These are phyloP conservation scores for Cyprinodon brontotheroides DNA, from an alignment of 2,113 vertebrate species.

Conservation along the genomic window DNA sequence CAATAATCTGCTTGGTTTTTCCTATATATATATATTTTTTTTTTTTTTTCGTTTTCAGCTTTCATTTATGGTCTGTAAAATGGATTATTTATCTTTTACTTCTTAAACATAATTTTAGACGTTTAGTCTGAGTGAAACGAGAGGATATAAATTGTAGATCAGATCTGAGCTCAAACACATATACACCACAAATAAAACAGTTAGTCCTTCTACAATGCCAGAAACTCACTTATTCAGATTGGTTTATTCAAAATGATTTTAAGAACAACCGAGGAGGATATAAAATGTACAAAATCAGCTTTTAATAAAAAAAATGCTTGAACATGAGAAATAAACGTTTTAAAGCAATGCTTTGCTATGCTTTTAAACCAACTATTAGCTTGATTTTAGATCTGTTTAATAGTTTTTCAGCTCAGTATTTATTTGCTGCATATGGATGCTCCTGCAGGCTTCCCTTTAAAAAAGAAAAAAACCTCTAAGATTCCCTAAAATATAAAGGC, in stretches of 20 bases:
- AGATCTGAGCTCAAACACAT: slow-evolving; percentile 30
- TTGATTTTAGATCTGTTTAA: too few relatives aligned
- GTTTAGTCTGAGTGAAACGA: too few relatives aligned
- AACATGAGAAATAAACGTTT: too few relatives aligned
- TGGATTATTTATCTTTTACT: slow-evolving; percentile 23
- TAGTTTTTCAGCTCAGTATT: too few relatives aligned
- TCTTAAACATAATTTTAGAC: background rate
- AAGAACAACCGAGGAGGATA: background rate
- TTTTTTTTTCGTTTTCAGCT: slow-evolving; percentile 55
- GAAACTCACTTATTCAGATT: background rate
- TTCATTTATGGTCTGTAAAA: slow-evolving; percentile 28
- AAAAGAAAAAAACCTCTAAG: too few relatives aligned
- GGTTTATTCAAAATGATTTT: too few relatives aligned
- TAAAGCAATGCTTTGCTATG: too few relatives aligned
- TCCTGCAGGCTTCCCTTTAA: too few relatives aligned
- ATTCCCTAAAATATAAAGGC: too few relatives aligned
- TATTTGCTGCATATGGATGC: too few relatives aligned
- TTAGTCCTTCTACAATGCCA: background rate
- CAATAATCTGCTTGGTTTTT: slow-evolving; percentile 35
- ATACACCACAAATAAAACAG: background rate
- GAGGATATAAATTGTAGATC: slow-evolving; percentile 12
- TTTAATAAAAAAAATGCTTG: background rate
- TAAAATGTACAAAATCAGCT: background rate
- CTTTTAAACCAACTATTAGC: too few relatives aligned
- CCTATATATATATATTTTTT: slow-evolving; percentile 30